Percentiles rank a stretch among this genome's conserved stretches.
phyloP scores from a whole-genome alignment of 1,140 invertebrate species.

The Tigriopus japonicus region DNA sequence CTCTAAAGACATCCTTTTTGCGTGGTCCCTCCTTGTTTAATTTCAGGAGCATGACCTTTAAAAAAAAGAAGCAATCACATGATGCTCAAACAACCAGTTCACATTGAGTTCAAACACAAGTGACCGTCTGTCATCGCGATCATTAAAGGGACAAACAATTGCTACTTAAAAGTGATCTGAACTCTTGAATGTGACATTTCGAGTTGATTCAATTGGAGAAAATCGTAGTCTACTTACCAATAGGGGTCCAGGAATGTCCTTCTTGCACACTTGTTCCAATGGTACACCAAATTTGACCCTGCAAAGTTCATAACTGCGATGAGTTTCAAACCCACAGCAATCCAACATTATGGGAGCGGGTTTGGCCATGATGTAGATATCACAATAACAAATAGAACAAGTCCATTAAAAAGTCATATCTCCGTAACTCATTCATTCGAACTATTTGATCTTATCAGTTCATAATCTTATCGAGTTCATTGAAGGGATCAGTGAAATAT shows the following conservation, averaged over 20 bases:
- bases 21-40: conserved; percentile 82
- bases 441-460: not conserved
- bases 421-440: not conserved
- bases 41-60: conserved; percentile 69
- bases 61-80: conserved; percentile 2
- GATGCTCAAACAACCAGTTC: not conserved
- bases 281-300: conserved; percentile 79
- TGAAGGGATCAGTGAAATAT: not conserved
- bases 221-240: conserved; percentile 38
- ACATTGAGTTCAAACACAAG: not conserved
- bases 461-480: not conserved
- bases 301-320: conserved; percentile 18
- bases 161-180: not conserved
- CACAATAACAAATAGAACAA: not conserved
- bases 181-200: not conserved
- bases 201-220: no score
- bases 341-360: not conserved
- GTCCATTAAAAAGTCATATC: not conserved
- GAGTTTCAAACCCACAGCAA: not conserved
- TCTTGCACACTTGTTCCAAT: conserved; percentile 72
- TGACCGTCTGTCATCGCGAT: not conserved
- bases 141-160: not conserved
- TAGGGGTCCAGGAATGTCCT: conserved; percentile 73
- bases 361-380: not conserved
- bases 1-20: conserved; percentile 79